A percentile compares a stretch with the other conserved stretches of the same genome.
Conservation (phyloP, 2,113 vertebrate genomes). For the Oplegnathus fasciatus region DNA sequence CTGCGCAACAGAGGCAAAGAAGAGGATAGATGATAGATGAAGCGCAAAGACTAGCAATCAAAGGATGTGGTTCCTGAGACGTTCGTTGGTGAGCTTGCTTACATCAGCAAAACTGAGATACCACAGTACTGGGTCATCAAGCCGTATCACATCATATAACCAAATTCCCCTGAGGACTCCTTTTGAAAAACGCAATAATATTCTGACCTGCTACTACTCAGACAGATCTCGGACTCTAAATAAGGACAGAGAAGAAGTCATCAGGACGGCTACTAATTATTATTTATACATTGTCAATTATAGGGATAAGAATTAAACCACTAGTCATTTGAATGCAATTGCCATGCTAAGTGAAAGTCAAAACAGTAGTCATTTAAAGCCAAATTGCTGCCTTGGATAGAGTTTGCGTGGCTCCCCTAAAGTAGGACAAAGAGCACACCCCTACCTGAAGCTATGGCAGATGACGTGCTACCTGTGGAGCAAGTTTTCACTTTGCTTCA, state of each 20-base stretch:
- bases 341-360: neutral
- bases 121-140: neutral
- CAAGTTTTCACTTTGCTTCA: conserved; percentile 11
- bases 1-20: conserved; percentile 75
- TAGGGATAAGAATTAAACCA: neutral
- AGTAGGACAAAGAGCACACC: neutral
- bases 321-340: neutral
- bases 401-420: neutral
- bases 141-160: neutral
- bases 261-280: neutral
- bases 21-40: neutral
- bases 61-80: conserved; percentile 10
- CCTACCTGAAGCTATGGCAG: neutral
- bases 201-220: neutral
- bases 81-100: rapidly evolving
- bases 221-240: neutral
- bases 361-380: conserved; percentile 17
- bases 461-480: neutral
- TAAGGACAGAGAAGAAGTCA: neutral
- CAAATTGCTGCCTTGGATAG: neutral
- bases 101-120: neutral
- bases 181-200: neutral
- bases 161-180: neutral
- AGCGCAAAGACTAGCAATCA: neutral
- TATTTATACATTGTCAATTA: conserved; percentile 18